Conservation (phyloP, 2,888 invertebrate species). For the Podabrus alpinus region DNA sequence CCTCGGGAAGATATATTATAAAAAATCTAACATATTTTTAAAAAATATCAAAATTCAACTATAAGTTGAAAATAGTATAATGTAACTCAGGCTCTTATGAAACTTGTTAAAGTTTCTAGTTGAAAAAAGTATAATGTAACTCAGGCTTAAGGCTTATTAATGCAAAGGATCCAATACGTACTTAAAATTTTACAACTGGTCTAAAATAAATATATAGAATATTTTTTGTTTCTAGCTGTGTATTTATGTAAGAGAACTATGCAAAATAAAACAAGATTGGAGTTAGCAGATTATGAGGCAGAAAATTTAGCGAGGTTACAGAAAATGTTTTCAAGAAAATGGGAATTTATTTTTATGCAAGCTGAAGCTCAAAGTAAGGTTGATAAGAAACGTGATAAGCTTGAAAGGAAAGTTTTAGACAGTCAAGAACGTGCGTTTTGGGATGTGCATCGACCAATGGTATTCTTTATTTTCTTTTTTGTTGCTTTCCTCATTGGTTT, state of each 20-base stretch:
- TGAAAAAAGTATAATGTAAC: no score
- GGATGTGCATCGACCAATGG: constrained; percentile 99
- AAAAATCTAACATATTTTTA: no score
- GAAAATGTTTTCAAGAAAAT: constrained; percentile 98
- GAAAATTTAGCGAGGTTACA: constrained; percentile 96
- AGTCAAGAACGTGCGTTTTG: constrained; percentile 99
- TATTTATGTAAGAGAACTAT: constrained; percentile 99
- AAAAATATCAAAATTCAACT: no score
- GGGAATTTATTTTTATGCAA: constrained; percentile 99
- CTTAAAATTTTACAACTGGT: no score
- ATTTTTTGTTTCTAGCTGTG: constrained; percentile 76
- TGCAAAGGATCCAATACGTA: no score
- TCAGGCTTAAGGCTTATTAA: no score
- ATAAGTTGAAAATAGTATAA: no score
- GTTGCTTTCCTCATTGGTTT: background rate
- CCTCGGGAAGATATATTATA: no score
- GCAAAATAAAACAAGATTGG: constrained; percentile 98
- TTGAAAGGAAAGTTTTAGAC: constrained; percentile 97
- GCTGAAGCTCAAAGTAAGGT: constrained; percentile 92
- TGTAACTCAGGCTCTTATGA: no score
- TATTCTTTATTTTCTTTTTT: constrained; percentile 52
- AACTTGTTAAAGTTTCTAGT: no score
- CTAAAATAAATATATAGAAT: no score
- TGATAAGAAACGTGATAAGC: constrained; percentile 97
- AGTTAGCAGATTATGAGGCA: constrained; percentile 97